Conservation (phyloP, 2,888 invertebrate species). For the Caenorhabditis afra region DNA sequence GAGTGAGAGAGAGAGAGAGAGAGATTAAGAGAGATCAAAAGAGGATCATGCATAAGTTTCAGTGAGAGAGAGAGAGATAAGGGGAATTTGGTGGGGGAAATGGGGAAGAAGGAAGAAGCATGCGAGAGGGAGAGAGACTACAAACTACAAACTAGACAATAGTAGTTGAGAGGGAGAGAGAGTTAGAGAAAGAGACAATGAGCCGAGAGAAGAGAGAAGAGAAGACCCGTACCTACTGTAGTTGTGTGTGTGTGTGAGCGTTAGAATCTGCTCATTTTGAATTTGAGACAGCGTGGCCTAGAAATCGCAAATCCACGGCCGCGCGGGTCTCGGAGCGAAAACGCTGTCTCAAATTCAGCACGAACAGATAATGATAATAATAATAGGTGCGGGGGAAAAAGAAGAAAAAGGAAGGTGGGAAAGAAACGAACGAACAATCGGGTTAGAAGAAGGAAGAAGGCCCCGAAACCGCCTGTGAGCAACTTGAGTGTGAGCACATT, state of each 20-base stretch:
- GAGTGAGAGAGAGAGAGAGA: conserved; percentile 15
- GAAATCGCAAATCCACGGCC: too few species aligned
- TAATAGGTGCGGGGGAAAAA: too few species aligned
- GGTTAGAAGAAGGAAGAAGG: conserved; percentile 19
- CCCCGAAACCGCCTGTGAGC: too few species aligned
- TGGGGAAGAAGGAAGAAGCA: conserved; percentile 16
- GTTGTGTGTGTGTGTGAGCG: conserved; percentile 6
- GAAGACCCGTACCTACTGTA: conserved; percentile 8
- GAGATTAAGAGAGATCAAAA: conserved; percentile 12
- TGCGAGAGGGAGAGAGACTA: conserved; percentile 11
- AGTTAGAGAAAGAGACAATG: conserved; percentile 14
- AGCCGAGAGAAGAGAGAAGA: conserved; percentile 5
- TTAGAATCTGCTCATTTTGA: neutral
- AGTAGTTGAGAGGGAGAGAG: conserved; percentile 13
- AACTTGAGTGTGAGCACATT: too few species aligned
- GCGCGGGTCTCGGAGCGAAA: too few species aligned
- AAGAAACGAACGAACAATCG: neutral
- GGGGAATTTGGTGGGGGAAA: neutral
- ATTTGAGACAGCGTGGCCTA: too few species aligned
- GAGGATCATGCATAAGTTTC: conserved; percentile 18
- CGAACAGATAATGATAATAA: too few species aligned
- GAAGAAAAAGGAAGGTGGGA: too few species aligned
- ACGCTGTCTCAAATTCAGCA: too few species aligned
- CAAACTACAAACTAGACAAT: too few species aligned
- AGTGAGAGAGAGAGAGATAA: conserved; percentile 1